These are phyloP conservation scores for Stomatorhinus ivindoensis DNA, from an alignment of 2,113 vertebrate species.

Conservation along the genomic window DNA sequence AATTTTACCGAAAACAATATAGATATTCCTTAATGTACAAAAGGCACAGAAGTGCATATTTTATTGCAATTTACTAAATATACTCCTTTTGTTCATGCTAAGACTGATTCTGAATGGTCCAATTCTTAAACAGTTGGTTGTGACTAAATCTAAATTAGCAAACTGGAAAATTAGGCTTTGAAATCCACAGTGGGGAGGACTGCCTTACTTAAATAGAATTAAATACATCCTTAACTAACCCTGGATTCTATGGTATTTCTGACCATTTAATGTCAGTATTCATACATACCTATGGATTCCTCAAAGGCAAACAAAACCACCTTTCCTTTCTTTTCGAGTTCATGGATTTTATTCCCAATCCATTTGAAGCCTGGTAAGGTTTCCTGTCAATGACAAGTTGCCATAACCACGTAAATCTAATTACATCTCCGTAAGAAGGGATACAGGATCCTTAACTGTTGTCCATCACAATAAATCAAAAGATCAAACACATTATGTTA, in stretches of 20 bases:
- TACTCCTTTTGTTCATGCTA: neutral
- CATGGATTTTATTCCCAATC: conserved; percentile 84
- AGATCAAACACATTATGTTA: neutral
- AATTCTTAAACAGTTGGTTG: neutral
- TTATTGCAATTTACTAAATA: neutral
- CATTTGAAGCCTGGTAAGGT: conserved; percentile 95
- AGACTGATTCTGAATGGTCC: neutral
- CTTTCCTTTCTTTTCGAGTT: conserved; percentile 69
- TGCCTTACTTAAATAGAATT: neutral
- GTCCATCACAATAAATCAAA: neutral
- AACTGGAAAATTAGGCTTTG: neutral
- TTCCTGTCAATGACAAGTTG: conserved; percentile 63
- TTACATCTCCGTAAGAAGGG: neutral
- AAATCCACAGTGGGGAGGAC: neutral
- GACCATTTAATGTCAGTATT: neutral
- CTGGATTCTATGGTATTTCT: neutral
- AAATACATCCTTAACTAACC: neutral
- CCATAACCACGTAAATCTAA: neutral
- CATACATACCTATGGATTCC: conserved; percentile 82
- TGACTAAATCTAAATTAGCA: neutral
- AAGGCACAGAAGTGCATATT: neutral
- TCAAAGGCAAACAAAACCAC: conserved; percentile 88
- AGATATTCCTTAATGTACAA: neutral
- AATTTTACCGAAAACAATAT: neutral
- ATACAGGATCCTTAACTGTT: neutral